A percentile compares a stretch with the other conserved stretches of the same genome.
These are phyloP conservation scores for Cyprinus carpio DNA, from an alignment of 2,113 vertebrate species.

Conservation along the genomic window DNA sequence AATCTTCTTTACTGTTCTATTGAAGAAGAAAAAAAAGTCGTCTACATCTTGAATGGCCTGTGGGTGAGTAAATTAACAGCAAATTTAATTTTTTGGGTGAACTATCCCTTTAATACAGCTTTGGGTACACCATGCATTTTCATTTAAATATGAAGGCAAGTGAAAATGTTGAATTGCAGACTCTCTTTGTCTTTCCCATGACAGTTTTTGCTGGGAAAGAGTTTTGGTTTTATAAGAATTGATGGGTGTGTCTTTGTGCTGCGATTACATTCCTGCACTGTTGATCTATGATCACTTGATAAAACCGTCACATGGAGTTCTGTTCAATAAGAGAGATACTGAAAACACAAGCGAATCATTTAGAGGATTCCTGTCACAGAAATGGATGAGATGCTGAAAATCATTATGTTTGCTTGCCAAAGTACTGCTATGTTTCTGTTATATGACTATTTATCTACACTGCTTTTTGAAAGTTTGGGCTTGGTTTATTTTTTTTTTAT, in stretches of 20 bases:
- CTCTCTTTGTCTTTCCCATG: conserved; percentile 2
- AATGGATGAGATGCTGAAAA: conserved; percentile 26
- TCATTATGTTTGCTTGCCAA: conserved; percentile 5
- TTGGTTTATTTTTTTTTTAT: background rate
- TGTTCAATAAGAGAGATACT: background rate
- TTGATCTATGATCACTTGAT: conserved; percentile 32
- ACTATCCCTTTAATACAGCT: background rate
- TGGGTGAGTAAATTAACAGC: background rate
- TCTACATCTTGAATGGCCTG: too few species aligned
- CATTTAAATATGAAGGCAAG: background rate
- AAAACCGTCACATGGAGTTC: conserved; percentile 4
- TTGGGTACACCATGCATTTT: background rate
- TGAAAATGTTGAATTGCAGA: background rate
- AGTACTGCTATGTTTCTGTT: background rate
- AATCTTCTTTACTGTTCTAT: background rate
- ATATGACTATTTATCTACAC: conserved; percentile 5
- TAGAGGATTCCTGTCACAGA: conserved; percentile 26
- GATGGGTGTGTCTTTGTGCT: conserved; percentile 18
- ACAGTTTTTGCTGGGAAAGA: conserved; percentile 7
- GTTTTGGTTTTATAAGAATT: conserved; percentile 8
- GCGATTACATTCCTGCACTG: background rate
- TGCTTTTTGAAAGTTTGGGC: background rate
- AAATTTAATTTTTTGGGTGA: background rate
- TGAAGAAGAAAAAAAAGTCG: too few species aligned
- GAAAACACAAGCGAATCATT: conserved; percentile 1